Evolutionary conservation across 1,140 invertebrate species (phyloP), one percentile per base, ranked within the genome.

Genomic region (Aradophagus sp.): DNA sequence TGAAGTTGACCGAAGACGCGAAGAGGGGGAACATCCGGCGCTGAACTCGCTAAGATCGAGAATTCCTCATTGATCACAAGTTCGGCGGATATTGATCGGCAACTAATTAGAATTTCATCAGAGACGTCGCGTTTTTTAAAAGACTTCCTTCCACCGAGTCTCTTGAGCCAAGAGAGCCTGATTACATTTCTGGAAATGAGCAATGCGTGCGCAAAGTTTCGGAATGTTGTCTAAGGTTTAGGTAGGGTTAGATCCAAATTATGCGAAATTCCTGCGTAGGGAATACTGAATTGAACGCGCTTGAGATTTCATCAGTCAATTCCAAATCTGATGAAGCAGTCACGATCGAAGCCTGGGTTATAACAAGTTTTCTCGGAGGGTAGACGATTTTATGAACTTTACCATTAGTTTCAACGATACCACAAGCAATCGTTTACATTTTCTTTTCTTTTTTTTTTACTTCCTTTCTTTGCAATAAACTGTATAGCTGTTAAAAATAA

Each of bases 41-140:
- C n/a, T n/a, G n/a, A n/a, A n/a, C n/a, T n/a, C n/a, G n/a, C n/a
- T n/a, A n/a, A n/a, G n/a, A n/a, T n/a, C n/a, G n/a, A n/a, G n/a
- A n/a, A n/a, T n/a, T n/a, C n/a, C n/a, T n/a, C n/a, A n/a, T n/a
- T n/a, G n/a, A n/a, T n/a, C n/a, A n/a, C n/a, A n/a, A n/a, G n/a
- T n/a, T n/a, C n/a, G n/a, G n/a, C n/a, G n/a, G n/a, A n/a, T n/a
- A n/a, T n/a, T n/a, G n/a, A n/a, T n/a, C n/a, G n/a, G n/a, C n/a
- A n/a, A n/a, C n/a, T n/a, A n/a, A 62, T 62, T 50, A 35, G 45
- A 50, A 62, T 62, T 62, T 52, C 38, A 62, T 62, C 31, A 44
- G 15, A 1, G 23, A 38, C 41, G 42, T 13, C 19, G 35, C 20
- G 27, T 27, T 62, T 62, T 62, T 52, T 42, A 29, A 35, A 36